Base-by-base conservation (phyloP, 2,797 vertebrate species). In the Pygocentrus nattereri region DNA sequence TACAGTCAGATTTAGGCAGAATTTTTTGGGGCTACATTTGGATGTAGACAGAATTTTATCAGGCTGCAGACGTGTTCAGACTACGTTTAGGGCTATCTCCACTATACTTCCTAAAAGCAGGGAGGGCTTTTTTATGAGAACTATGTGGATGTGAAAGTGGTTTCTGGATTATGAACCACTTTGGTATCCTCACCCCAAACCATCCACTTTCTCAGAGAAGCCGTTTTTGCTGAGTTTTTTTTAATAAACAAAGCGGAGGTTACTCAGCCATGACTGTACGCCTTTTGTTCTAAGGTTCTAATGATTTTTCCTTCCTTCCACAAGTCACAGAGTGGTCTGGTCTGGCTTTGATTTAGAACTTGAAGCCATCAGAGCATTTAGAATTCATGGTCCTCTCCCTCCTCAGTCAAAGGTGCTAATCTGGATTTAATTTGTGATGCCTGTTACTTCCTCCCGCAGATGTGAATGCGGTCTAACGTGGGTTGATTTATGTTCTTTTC, bases 361-460 rank as follows among this genome's bases (percentile, higher is more conserved):
- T 23, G 10, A 49, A 34, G 18, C 71, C n/a, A 23, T 11, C 25
- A 7, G 31, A 11, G 71, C 7, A 31, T 47, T 61, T 49, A 4
- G 13, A 34, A 75, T 75, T 82, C 58, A 15, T 62, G 65, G 38
- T 84, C 64, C 64, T 78, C 47, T 23, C 76, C 65, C 56, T 27
- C 12, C 41, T 49, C 65, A 71, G 73, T 38, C 56, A 61, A 50
- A 67, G 7, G 80, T 76, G 82, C 80, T 83, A 81, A 88, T 90
- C 79, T 83, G 68, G 84, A 80, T 68, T 74, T 82, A 65, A 90
- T 90, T 88, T 87, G 85, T 74, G 70, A 78, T 77, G 74, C 79
- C 77, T 74, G 49, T 67, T 82, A 50, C 30, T 50, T 71, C 21
- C 38, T 25, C 27, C 27, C 50, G 19, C 30, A 50, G 56, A 21